Base-by-base conservation (phyloP, 2,797 vertebrate species). In the Coracias cyanogaster region DNA sequence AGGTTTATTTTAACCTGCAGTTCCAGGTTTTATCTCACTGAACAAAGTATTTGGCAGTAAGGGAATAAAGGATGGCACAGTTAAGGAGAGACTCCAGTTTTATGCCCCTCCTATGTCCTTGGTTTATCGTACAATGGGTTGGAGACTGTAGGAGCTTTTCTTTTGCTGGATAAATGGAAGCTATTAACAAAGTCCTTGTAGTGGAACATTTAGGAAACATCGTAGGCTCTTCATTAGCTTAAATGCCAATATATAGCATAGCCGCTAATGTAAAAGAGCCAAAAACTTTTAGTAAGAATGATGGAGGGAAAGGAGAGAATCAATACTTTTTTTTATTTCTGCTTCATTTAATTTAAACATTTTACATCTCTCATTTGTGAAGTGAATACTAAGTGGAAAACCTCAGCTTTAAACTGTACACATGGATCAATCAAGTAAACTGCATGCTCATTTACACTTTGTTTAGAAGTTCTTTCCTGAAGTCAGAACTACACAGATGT, bases 271-370 rank as follows among this genome's bases (percentile, higher is more conserved):
- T 51, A 70, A 83, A 79, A 87, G 61, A 95, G 87, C 78, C 89
- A 89, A 86, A 95, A 94, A 82, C 80, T 93, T 96, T 89, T 83
- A 95, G 78, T 26, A 78, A 96, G 90, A 97, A 86, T 48, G 87
- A 96, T 96, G 89, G n/a, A 78, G 31, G 37, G 39, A 94, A 90
- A 82, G 48, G 11, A 70, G 52, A 64, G 57, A 89, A 95, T 87
- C 71, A 69, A 82, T 89, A 43, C 48, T 66, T 89, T 81, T 48
- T 71, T 51, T 45, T 35, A 57, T 83, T 87, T 60, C 92, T 81
- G 95, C 82, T 93, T 95, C 77, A 71, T 91, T 94, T 91, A 78
- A 79, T 97, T 95, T 85, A 49, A 94, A 69, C 61, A 69, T 90
- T 82, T 83, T 85, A 65, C 41, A n/a, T 82, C 82, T 88, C 74